Percentiles rank a stretch among this genome's conserved stretches.
phyloP scores from a whole-genome alignment of 2,797 vertebrate genomes.

The Enteromius fasciolatus region DNA sequence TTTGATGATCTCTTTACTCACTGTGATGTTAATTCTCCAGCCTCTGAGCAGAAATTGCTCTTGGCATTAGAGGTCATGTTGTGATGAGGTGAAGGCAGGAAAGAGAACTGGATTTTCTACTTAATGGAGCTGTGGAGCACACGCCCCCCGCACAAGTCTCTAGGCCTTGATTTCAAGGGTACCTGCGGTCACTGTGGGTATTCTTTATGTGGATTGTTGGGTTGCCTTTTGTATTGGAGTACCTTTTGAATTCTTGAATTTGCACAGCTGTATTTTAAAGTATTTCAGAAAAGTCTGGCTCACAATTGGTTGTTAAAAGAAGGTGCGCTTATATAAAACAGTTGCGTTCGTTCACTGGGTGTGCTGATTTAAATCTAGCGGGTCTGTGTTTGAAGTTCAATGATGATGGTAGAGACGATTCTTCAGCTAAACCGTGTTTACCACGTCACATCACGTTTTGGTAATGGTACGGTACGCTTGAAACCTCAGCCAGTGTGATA shows the following conservation, averaged over 20 bases:
- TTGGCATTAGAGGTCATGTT: slow-evolving; percentile 51
- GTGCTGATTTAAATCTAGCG: too few relatives aligned
- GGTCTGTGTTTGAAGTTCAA: too few relatives aligned
- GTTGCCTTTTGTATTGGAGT: not conserved
- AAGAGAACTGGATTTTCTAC: slow-evolving; percentile 43
- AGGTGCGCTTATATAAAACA: too few relatives aligned
- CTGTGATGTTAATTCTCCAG: slow-evolving; percentile 56
- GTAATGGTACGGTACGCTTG: too few relatives aligned
- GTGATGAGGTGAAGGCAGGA: slow-evolving; percentile 45
- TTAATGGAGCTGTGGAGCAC: slow-evolving; percentile 28
- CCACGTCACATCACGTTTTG: too few relatives aligned
- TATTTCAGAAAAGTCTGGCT: not conserved
- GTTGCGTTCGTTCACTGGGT: too few relatives aligned
- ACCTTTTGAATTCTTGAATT: not conserved
- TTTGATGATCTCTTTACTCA: slow-evolving; percentile 67
- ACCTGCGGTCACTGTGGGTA: not conserved
- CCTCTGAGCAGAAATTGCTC: slow-evolving; percentile 48
- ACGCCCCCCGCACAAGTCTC: slow-evolving; percentile 8
- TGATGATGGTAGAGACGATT: too few relatives aligned
- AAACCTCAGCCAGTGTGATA: not conserved
- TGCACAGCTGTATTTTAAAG: not conserved
- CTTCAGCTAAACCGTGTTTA: too few relatives aligned
- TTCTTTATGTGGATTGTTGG: slow-evolving; percentile 32
- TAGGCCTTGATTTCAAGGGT: slow-evolving; percentile 31
- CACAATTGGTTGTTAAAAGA: too few relatives aligned